Conservation (phyloP, 2,113 vertebrate species). For the Bothrops jararaca region DNA sequence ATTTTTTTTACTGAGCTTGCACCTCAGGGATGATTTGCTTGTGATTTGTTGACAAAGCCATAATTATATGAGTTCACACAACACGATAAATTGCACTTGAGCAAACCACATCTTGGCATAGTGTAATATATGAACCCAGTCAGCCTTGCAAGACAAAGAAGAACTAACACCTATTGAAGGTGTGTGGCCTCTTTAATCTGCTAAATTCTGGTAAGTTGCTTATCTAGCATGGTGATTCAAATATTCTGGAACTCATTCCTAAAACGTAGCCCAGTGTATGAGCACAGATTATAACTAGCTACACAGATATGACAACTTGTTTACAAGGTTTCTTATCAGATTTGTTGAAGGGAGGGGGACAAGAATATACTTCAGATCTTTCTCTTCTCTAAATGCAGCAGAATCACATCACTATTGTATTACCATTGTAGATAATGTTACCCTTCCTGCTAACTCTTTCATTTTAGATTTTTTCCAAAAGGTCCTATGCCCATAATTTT, state of each 20-base stretch:
- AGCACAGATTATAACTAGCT: neutral
- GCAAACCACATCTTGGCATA: neutral
- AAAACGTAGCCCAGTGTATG: neutral
- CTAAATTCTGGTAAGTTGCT: neutral
- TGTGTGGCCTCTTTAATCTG: neutral
- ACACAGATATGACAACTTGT: neutral
- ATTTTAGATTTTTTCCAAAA: neutral
- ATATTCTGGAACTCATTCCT: neutral
- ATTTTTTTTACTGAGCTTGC: neutral
- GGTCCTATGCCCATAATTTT: neutral
- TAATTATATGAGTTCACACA: neutral
- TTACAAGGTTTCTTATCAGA: neutral
- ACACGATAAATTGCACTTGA: neutral
- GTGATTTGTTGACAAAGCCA: neutral
- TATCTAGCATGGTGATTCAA: neutral
- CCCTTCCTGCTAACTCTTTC: no score
- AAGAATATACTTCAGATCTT: conserved; percentile 8
- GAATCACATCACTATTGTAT: neutral
- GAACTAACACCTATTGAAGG: conserved; percentile 46
- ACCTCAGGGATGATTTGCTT: neutral
- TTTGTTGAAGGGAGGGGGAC: neutral
- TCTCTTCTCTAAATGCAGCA: neutral
- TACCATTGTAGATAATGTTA: neutral
- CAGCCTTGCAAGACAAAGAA: conserved; percentile 20
- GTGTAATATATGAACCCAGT: neutral